Percentiles rank a stretch among this genome's conserved stretches.
These are phyloP conservation scores for Rhabdophis nuchalis DNA, from an alignment of 2,797 vertebrate genomes.

Conservation along the genomic window DNA sequence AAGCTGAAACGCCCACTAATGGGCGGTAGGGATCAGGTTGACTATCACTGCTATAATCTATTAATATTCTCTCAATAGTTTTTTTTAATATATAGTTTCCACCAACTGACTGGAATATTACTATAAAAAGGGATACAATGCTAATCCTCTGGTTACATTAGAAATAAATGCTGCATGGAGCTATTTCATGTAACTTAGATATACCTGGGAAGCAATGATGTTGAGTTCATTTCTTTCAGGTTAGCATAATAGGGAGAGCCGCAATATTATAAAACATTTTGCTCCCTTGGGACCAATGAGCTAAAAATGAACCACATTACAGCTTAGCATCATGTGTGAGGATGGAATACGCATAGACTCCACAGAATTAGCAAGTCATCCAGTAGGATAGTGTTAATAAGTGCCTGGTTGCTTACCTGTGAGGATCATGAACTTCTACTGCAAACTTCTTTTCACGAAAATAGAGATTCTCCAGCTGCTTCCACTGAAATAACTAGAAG, in stretches of 20 bases:
- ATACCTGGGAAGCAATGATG: background rate
- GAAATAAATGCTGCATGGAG: rapidly evolving
- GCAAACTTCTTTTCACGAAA: constrained; percentile 98
- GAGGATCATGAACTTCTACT: constrained; percentile 93
- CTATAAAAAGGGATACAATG: rapidly evolving
- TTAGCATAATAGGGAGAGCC: background rate
- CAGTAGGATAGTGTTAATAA: background rate
- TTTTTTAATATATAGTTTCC: background rate
- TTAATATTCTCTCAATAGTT: background rate
- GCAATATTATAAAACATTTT: background rate
- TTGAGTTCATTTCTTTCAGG: background rate
- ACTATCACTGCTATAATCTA: too few species aligned
- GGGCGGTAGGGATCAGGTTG: too few species aligned
- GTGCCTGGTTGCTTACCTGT: constrained; percentile 73
- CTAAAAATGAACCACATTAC: rapidly evolving
- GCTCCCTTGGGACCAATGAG: background rate
- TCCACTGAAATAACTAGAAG: constrained; percentile 88
- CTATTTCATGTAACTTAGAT: background rate
- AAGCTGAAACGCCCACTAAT: too few species aligned
- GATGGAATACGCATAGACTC: background rate
- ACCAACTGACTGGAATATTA: background rate
- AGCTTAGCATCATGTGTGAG: background rate
- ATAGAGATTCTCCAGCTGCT: constrained; percentile 95
- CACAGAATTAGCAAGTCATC: background rate
- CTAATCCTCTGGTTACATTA: rapidly evolving